Evolutionary conservation across 1,140 invertebrate species (phyloP).

Genomic region (Aculops lycopersici): DNA sequence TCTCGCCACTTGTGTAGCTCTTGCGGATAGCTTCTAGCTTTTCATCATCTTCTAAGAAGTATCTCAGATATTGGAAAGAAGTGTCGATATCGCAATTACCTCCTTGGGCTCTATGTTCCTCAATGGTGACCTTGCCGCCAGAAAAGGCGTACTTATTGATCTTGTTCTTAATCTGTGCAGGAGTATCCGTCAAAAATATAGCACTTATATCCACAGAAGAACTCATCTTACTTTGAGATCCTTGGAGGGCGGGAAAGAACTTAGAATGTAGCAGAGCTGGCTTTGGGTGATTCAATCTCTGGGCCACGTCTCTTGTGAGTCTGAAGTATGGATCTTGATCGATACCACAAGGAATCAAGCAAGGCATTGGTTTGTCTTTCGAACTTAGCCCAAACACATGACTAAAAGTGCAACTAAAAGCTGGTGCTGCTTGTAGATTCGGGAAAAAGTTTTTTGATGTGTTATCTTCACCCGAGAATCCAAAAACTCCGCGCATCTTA

Average conservation of each 20-base stretch:
- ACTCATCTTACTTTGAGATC: slow-evolving; percentile 90
- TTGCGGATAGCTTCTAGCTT: slow-evolving; percentile 42
- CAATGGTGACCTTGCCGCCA: slow-evolving; percentile 63
- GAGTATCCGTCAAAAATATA: slow-evolving; percentile 70
- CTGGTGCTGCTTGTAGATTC: slow-evolving; percentile 74
- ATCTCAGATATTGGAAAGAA: slow-evolving; percentile 72
- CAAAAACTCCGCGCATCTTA: slow-evolving; percentile 71
- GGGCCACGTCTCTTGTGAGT: slow-evolving; percentile 87
- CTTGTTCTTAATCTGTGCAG: slow-evolving; percentile 91
- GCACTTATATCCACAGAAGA: slow-evolving; percentile 73
- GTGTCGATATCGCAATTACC: slow-evolving; percentile 87
- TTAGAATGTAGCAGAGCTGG: slow-evolving; percentile 72
- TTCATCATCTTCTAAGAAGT: slow-evolving; percentile 81
- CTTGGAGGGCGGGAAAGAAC: slow-evolving; percentile 85
- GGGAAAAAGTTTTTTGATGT: slow-evolving; percentile 94
- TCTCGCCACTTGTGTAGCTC: slow-evolving; percentile 53
- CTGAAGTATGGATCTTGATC: slow-evolving; percentile 99
- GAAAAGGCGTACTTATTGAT: slow-evolving; percentile 97
- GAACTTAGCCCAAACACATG: slow-evolving; percentile 42
- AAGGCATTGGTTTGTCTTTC: slow-evolving; percentile 28
- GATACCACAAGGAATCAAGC: slow-evolving; percentile 89
- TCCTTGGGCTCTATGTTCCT: slow-evolving; percentile 50
- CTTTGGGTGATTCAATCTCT: slow-evolving; percentile 49
- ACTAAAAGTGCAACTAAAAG: slow-evolving; percentile 76
- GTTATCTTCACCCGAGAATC: slow-evolving; percentile 67